phyloP scores from a whole-genome alignment of 2,888 invertebrate species.

The Perizoma flavofasciatum region DNA sequence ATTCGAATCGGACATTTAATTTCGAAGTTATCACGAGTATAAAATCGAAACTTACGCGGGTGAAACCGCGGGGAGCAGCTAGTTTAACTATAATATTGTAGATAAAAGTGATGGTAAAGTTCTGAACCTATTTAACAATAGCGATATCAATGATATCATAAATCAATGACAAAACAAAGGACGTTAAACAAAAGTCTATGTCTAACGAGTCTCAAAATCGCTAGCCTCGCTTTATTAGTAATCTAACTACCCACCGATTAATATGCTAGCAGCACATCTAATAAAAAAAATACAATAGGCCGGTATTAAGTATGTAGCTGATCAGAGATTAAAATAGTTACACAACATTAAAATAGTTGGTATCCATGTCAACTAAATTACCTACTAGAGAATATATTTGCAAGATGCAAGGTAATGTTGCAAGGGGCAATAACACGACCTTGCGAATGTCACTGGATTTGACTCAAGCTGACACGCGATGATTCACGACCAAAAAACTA shows the following conservation, averaged over 20 bases:
- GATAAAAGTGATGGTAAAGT: too few species aligned
- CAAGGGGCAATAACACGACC: constrained; percentile 62
- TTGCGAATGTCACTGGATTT: constrained; percentile 67
- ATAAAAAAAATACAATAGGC: constrained; percentile 2
- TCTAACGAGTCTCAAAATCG: neutral
- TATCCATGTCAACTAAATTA: neutral
- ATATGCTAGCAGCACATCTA: constrained; percentile 6
- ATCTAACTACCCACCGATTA: neutral
- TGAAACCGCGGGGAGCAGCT: too few species aligned
- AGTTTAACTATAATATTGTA: too few species aligned
- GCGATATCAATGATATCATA: too few species aligned
- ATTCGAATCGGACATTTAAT: too few species aligned
- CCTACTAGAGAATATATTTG: constrained; percentile 7
- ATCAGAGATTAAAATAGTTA: neutral
- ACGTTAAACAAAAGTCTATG: neutral
- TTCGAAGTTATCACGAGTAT: too few species aligned
- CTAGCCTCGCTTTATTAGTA: neutral
- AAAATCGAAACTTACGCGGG: too few species aligned
- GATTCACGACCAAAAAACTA: constrained; percentile 51
- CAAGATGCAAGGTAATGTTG: constrained; percentile 24
- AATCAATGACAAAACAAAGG: neutral
- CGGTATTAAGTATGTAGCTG: neutral
- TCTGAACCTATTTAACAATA: too few species aligned
- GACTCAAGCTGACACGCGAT: constrained; percentile 51
- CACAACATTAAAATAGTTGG: too few species aligned